Base-by-base conservation (phyloP, 2,113 vertebrate species). In the Eulacestoma nigropectus region DNA sequence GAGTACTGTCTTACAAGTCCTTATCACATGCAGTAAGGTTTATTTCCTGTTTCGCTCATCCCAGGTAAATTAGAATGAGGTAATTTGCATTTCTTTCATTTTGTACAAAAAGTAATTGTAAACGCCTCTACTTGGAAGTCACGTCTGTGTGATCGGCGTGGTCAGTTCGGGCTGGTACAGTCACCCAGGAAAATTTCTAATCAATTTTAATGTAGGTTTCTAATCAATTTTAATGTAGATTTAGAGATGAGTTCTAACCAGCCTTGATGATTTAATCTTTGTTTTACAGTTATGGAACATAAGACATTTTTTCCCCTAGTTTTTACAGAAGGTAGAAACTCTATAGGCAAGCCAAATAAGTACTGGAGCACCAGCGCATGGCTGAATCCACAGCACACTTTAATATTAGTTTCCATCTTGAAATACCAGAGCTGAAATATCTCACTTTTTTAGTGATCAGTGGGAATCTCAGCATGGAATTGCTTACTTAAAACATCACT, bases 401-500 rank as follows among this genome's bases (percentile, higher is more conserved):
- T 44, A 77, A 65, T 65, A 55, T 27, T 65, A 70, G 42, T 47
- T 95, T 91, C 75, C 59, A 47, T 74, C 68, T 85, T 74, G 50
- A 94, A 86, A 75, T 63, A 75, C 23, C 59, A 69, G 65, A 90
- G 11, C 35, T 79, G 62, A 94, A 96, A 88, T 33, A 19, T 59
- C 78, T 73, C 50, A 74, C n/a, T 21, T 67, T 63, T 85, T 95
- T 50, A 91, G 35, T 63, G 50, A 87, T 73, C 69, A 72, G n/a
- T 84, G 76, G 59, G 42, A 96, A 75, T 55, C 62, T 91, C 75
- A 77, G 69, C 10, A 22, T 68, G 41, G 56, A 96, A 96, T 83
- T 95, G 63, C 72, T 79, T 82, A 76, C 89, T 89, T 96, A 96
- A 86, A 94, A 87, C 53, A 80, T 84, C 82, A 72, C 93, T 94